Percentiles rank a stretch among this genome's conserved stretches.
Conservation (phyloP, 2,797 vertebrate species). For the Enteromius paludinosus region DNA sequence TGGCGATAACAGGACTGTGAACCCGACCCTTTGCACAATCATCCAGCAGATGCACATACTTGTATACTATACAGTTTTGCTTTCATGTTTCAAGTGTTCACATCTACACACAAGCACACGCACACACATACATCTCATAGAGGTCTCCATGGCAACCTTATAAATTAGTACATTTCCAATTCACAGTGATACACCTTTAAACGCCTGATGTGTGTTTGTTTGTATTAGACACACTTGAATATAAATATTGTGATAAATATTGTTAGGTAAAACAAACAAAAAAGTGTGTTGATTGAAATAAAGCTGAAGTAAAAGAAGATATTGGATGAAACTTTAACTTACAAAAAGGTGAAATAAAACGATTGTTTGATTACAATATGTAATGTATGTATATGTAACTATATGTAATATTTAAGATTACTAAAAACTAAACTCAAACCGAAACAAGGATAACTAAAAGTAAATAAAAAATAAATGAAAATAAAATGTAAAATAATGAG, state of each 20-base stretch:
- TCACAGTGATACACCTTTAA: neutral
- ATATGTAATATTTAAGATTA: too few species aligned
- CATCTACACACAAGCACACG: neutral
- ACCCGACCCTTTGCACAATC: neutral
- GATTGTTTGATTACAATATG: too few species aligned
- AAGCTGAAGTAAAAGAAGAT: neutral
- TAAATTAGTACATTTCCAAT: neutral
- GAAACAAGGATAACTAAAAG: too few species aligned
- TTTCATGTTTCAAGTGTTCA: slow-evolving; percentile 14
- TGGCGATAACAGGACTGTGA: slow-evolving; percentile 11
- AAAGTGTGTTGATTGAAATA: neutral
- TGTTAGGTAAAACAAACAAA: neutral
- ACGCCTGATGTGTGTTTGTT: neutral
- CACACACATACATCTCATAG: neutral
- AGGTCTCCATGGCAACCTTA: slow-evolving; percentile 6
- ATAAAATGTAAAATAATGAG: too few species aligned
- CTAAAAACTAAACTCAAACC: too few species aligned
- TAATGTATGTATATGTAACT: too few species aligned
- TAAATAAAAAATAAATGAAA: too few species aligned
- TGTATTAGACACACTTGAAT: neutral
- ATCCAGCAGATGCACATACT: slow-evolving; percentile 1
- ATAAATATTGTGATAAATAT: neutral
- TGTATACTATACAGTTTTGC: neutral
- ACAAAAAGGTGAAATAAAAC: too few species aligned
- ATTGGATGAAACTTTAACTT: neutral